Evolutionary conservation across 2,113 vertebrate species (phyloP), one percentile per base, ranked within the genome.

Genomic region (Phoenicopterus ruber): DNA sequence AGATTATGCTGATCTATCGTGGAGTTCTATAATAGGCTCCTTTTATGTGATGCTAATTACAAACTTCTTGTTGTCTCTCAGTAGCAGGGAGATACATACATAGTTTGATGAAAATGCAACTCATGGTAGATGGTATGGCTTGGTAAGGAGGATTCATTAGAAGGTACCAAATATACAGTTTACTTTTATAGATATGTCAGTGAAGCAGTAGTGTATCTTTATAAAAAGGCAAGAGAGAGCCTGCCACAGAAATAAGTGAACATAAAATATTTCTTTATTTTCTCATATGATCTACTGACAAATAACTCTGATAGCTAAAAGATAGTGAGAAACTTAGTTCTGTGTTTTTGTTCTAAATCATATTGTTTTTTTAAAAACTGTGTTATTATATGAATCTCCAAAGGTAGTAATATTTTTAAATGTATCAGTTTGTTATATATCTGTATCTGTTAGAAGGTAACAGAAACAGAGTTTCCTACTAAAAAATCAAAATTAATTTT

Each of bases 11-110:
- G 67, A 57, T 83, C 28, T 72, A 12, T 57, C 38, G 50, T 4
- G 55, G 57, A 72, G 34, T 72, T 91, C 70, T 55, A 20, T 36
- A 90, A 72, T 8, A 63, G 47, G 22, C 22, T 86, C 11, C 17
- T 86, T 94, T 90, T 76, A 72, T 90, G 52, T 80, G 58, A 28
- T 85, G 58, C 32, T 82, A 92, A 88, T 69, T 94, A 52, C 71
- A 61, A 47, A 50, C 9, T 3, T 55, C 59, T 63, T 80, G 44
- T 79, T 71, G 32, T 70, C 47, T 62, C 42, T 55, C 67, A 28
- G 61, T 63, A 55, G 11, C 32, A 47, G 61, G 32, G 50, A 71
- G 26, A 31, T 24, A 55, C 29, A 11, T 5, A 7, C 19, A 29
- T 3, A 69, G 12, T 25, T n/a, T 86, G 63, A 77, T 73, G 63